These are phyloP conservation scores for Gopherus evgoodei DNA, from an alignment of 2,113 vertebrate genomes.

Conservation along the genomic window DNA sequence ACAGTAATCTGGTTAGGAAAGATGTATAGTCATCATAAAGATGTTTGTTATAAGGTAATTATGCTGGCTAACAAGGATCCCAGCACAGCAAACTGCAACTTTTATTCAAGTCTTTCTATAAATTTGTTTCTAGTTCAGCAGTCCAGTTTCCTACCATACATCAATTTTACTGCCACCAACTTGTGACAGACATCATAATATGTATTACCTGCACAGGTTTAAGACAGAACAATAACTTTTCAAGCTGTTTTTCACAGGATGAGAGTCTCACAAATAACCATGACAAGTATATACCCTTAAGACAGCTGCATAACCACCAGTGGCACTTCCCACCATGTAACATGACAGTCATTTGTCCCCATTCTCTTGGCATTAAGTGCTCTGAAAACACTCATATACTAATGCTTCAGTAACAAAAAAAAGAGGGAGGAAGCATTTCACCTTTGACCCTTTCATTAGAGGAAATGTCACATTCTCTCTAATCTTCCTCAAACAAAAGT, in stretches of 20 bases:
- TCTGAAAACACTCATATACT: not conserved
- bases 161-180: not conserved
- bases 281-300: rapidly evolving
- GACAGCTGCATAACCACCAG: not conserved
- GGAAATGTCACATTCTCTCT: conserved; percentile 24
- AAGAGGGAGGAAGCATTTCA: not conserved
- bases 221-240: not conserved
- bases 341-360: not conserved
- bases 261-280: not conserved
- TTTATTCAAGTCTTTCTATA: not conserved
- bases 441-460: conserved; percentile 34
- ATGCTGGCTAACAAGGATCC: not conserved
- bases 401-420: conserved; percentile 1
- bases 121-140: conserved; percentile 23
- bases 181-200: not conserved
- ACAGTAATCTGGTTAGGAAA: not conserved
- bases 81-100: conserved; percentile 2
- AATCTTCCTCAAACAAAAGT: conserved; percentile 5
- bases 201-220: not conserved
- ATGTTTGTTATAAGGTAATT: conserved; percentile 15
- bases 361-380: not conserved
- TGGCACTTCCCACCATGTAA: not conserved
- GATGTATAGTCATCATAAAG: rapidly evolving
- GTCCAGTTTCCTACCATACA: not conserved
- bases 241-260: not conserved